Base-by-base conservation (phyloP, 2,113 vertebrate genomes). In the Ochotona curzoniae region DNA sequence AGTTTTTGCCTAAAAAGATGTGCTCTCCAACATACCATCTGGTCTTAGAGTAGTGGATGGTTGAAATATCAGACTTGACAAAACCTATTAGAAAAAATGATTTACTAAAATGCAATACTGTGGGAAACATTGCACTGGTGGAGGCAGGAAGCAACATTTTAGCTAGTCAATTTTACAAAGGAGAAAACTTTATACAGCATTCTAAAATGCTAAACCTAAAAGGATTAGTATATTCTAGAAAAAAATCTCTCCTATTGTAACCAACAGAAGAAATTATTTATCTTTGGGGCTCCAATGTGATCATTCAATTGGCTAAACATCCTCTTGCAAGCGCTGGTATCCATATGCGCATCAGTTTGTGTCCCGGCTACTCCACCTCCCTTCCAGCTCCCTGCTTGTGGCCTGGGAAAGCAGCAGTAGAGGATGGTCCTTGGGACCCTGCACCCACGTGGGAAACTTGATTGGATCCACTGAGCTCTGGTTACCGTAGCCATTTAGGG, bases 161-260 rank as follows among this genome's bases (percentile, higher is more conserved):
- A 60, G 66, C 35, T 63, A 83, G 90, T 89, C 51, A 90, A 73
- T 73, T 67, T 73, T 74, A 90, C 57, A 76, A 78, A 44, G 14
- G 28, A 8, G 92, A 44, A 92, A 86, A 38, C 54, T 64, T 94
- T 93, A 88, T 8, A 92, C 61, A 83, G 25, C 30, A 89, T 32
- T 92, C 44, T 47, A 25, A 87, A 71, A 18, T 67, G 51, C 80
- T 87, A 21, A 83, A 91, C 18, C 83, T 82, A 47, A 82, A 93
- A 69, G 13, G 84, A 88, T 66, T 35, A 70, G 63, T 47, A 91
- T 60, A 84, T 76, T 92, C 51, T 91, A 79, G 74, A 87, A 67
- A 60, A 69, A 82, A 61, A 93, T 87, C 75, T 26, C 21, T 95
- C 28, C 69, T 60, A 67, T n/a, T 83, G 70, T 20, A 96, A 96